phyloP scores from a whole-genome alignment of 2,797 vertebrate species.

The Chelmon rostratus region DNA sequence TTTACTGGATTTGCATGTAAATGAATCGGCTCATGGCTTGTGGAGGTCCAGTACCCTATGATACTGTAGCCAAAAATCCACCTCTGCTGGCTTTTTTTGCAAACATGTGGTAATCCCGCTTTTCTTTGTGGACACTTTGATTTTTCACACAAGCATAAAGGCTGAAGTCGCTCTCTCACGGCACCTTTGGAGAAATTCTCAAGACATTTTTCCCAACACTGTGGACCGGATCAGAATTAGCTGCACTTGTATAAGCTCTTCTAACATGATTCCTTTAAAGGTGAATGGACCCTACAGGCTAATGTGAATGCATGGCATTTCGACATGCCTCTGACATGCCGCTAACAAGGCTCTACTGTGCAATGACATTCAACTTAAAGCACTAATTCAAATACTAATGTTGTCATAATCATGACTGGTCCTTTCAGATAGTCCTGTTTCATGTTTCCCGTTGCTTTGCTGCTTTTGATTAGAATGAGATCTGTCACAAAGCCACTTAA shows the following conservation, averaged over 20 bases:
- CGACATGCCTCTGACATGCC: constrained; percentile 44
- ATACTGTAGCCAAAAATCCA: constrained; percentile 10
- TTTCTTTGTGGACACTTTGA: constrained; percentile 48
- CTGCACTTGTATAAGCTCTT: constrained; percentile 33
- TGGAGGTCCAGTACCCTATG: not conserved
- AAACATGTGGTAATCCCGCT: constrained; percentile 26
- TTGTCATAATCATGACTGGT: constrained; percentile 15
- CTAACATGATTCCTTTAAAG: constrained; percentile 38
- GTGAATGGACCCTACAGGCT: constrained; percentile 55
- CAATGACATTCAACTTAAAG: constrained; percentile 66
- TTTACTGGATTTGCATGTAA: not conserved
- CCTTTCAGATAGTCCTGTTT: not conserved
- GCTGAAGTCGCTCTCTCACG: constrained; percentile 34
- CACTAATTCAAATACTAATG: constrained; percentile 53
- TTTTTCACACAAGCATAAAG: constrained; percentile 37
- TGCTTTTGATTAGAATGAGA: constrained; percentile 27
- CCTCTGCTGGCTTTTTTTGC: constrained; percentile 40
- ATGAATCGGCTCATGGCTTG: not conserved
- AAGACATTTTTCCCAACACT: constrained; percentile 45
- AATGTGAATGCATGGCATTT: constrained; percentile 51
- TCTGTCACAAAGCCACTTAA: not conserved
- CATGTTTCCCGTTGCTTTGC: not conserved
- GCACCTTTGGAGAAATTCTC: constrained; percentile 34
- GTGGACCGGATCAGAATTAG: constrained; percentile 48
- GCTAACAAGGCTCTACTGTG: constrained; percentile 45